Conservation (phyloP, 2,113 vertebrate genomes). For the Maccullochella peelii region DNA sequence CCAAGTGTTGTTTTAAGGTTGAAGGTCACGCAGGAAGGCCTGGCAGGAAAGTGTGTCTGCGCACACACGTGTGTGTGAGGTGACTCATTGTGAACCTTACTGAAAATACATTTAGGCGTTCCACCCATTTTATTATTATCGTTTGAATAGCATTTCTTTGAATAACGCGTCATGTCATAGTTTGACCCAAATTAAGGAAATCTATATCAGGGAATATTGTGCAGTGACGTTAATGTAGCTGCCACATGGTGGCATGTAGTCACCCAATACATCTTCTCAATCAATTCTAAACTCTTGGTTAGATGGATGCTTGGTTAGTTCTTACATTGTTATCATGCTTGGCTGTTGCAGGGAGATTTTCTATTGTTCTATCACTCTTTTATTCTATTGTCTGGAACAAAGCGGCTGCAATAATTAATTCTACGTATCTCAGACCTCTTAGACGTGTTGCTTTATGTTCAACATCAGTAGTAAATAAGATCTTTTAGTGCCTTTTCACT, state of each 20-base stretch:
- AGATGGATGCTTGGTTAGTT: not conserved
- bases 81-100: slow-evolving; percentile 54
- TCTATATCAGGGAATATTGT: not conserved
- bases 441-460: not conserved
- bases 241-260: not conserved
- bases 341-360: slow-evolving; percentile 30
- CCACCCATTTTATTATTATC: slow-evolving; percentile 50
- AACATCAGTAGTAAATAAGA: not conserved
- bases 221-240: not conserved
- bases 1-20: slow-evolving; percentile 59
- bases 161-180: slow-evolving; percentile 4
- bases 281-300: slow-evolving; percentile 4
- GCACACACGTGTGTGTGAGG: slow-evolving; percentile 17
- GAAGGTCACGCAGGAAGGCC: slow-evolving; percentile 64
- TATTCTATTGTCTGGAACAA: slow-evolving; percentile 42
- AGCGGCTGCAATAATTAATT: slow-evolving; percentile 15
- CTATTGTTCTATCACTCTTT: slow-evolving; percentile 34
- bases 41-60: slow-evolving; percentile 61
- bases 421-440: not conserved
- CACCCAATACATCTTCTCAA: not conserved
- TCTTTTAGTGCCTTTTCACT: accelerated
- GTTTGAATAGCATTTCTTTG: slow-evolving; percentile 21
- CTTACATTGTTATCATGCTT: slow-evolving; percentile 1
- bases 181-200: not conserved
- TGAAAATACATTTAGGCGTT: slow-evolving; percentile 55